phyloP scores from a whole-genome alignment of 2,113 vertebrate species.

The Ceratotherium simum region DNA sequence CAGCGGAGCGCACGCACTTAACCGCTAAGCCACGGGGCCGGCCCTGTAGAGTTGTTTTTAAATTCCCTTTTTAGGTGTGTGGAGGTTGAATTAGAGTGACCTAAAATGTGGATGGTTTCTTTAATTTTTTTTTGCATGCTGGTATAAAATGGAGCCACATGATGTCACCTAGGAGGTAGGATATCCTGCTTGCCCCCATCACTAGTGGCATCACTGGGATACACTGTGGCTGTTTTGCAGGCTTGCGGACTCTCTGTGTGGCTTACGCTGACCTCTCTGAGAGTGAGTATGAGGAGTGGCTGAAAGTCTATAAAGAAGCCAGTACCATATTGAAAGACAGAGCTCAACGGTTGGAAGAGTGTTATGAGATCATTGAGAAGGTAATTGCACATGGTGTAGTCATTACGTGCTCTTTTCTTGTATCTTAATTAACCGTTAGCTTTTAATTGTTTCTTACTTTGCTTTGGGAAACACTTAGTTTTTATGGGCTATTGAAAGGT shows the following conservation, averaged over 20 bases:
- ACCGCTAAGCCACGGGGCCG: too few species aligned
- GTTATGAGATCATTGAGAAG: slow-evolving; percentile 98
- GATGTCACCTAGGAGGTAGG: background rate
- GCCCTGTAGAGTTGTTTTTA: background rate
- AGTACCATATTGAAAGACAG: slow-evolving; percentile 95
- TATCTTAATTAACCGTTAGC: background rate
- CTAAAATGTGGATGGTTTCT: background rate
- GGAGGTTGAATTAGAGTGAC: background rate
- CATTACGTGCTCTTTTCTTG: rapidly evolving
- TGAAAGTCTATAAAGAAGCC: slow-evolving; percentile 91
- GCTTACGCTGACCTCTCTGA: slow-evolving; percentile 97
- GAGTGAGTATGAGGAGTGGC: slow-evolving; percentile 92
- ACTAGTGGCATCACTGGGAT: rapidly evolving
- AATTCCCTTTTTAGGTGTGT: background rate
- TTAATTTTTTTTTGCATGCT: background rate
- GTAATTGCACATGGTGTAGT: slow-evolving; percentile 72
- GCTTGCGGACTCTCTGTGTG: slow-evolving; percentile 96
- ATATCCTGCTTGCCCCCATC: rapidly evolving
- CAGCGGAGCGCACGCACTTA: too few species aligned
- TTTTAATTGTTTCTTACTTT: background rate
- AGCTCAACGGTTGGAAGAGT: slow-evolving; percentile 94
- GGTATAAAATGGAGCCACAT: background rate
- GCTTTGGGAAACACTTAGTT: background rate
- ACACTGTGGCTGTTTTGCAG: slow-evolving; percentile 81
- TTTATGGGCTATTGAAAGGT: background rate